Conservation (phyloP, 37 sponge, comb jelly and placozoan genomes). For the Diacarnus erythraeanus region DNA sequence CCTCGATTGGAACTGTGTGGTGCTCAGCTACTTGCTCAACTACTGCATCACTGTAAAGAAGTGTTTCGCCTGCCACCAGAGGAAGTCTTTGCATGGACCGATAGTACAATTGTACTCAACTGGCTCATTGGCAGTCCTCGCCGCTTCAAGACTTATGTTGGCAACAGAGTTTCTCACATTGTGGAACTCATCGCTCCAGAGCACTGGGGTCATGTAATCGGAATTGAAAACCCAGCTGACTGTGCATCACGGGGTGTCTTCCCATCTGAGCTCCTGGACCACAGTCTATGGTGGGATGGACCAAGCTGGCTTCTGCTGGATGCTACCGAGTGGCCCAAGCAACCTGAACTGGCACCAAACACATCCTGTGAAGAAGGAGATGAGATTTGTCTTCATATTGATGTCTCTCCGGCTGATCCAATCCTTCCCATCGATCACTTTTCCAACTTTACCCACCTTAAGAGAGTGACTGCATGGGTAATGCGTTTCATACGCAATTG, state of each 20-base stretch:
- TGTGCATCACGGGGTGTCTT: too few species aligned
- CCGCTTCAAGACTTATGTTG: too few species aligned
- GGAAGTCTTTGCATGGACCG: conserved; percentile 26
- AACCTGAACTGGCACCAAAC: background rate
- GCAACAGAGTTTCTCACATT: too few species aligned
- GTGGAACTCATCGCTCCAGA: too few species aligned
- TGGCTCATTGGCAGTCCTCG: conserved; percentile 27
- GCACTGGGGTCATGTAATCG: too few species aligned
- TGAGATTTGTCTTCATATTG: background rate
- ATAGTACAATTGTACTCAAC: conserved; percentile 37
- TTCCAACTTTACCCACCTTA: conserved; percentile 9
- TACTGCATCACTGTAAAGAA: conserved; percentile 9
- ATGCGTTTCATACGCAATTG: conserved; percentile 41
- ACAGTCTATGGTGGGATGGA: conserved; percentile 46
- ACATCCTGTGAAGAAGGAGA: background rate
- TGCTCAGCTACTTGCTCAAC: conserved; percentile 22
- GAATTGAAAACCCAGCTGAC: too few species aligned
- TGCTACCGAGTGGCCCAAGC: background rate
- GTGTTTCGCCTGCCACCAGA: background rate
- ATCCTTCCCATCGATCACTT: too few species aligned
- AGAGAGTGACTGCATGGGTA: conserved; percentile 39
- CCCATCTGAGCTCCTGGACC: conserved; percentile 32
- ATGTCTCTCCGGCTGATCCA: background rate
- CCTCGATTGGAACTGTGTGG: conserved; percentile 46
- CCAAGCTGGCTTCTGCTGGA: too few species aligned